A percentile compares a stretch with the other conserved stretches of the same genome.
Conservation (phyloP, 2,113 vertebrate species). For the Vulpes vulpes region DNA sequence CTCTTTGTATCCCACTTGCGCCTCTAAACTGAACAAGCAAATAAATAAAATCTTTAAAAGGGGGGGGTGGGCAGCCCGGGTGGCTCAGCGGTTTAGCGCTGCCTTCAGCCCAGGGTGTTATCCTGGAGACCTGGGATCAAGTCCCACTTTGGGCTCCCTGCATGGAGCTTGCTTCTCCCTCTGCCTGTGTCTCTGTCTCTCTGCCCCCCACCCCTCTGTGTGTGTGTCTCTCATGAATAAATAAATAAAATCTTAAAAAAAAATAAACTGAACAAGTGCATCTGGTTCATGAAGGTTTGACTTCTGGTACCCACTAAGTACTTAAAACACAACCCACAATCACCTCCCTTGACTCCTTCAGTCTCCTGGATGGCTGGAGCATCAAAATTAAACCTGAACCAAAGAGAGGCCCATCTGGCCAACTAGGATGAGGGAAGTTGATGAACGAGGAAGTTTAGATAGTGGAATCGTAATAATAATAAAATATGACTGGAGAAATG, state of each 20-base stretch:
- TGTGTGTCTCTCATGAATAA: too few species aligned
- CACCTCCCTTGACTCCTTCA: not conserved
- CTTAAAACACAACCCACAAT: not conserved
- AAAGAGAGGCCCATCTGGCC: not conserved
- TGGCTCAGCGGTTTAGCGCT: too few species aligned
- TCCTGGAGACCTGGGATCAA: too few species aligned
- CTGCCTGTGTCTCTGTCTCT: too few species aligned
- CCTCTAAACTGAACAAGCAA: not conserved
- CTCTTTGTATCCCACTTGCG: not conserved
- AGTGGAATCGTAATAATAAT: not conserved
- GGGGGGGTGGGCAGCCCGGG: too few species aligned
- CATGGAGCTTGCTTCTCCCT: too few species aligned
- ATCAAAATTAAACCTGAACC: not conserved
- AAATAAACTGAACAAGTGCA: not conserved
- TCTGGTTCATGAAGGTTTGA: not conserved
- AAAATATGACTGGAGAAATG: not conserved
- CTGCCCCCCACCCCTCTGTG: too few species aligned
- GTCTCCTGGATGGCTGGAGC: not conserved
- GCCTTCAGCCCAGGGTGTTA: too few species aligned
- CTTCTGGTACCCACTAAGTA: not conserved
- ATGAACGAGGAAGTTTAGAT: not conserved
- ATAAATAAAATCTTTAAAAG: too few species aligned
- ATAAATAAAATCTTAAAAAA: too few species aligned
- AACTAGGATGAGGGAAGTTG: not conserved
- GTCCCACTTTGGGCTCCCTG: too few species aligned